phyloP scores from a whole-genome alignment of 2,113 vertebrate genomes.

The Trichechus manatus region DNA sequence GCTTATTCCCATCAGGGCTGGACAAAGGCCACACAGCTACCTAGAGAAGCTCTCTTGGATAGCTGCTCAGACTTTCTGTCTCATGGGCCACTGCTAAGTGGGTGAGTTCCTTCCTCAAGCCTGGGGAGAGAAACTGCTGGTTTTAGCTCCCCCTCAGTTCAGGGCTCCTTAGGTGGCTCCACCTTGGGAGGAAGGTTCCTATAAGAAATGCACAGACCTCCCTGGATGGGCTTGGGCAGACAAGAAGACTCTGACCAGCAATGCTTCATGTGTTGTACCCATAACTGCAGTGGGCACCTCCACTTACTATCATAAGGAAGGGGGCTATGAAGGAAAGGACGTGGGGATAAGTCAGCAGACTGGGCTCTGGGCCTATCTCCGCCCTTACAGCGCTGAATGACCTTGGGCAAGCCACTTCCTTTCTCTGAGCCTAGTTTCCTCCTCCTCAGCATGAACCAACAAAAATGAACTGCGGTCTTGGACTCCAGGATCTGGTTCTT shows the following conservation, averaged over 20 bases:
- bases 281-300: not conserved
- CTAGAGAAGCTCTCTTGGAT: not conserved
- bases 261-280: not conserved
- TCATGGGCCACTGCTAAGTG: not conserved
- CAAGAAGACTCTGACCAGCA: not conserved
- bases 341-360: not conserved
- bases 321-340: not conserved
- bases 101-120: not conserved
- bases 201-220: not conserved
- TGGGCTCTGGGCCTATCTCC: not conserved
- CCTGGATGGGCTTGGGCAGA: not conserved
- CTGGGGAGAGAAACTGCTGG: not conserved
- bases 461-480: no score
- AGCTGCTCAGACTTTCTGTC: not conserved
- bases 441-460: not conserved
- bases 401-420: not conserved
- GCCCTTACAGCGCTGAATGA: not conserved
- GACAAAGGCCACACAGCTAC: not conserved
- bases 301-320: not conserved
- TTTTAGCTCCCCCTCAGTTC: not conserved
- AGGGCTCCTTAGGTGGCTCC: not conserved
- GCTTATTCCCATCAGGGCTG: not conserved
- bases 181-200: not conserved
- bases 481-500: no score
- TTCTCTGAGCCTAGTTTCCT: not conserved